These are phyloP conservation scores for Oryzias dopingdopingensis DNA, from an alignment of 2,797 vertebrate genomes.

Conservation along the genomic window DNA sequence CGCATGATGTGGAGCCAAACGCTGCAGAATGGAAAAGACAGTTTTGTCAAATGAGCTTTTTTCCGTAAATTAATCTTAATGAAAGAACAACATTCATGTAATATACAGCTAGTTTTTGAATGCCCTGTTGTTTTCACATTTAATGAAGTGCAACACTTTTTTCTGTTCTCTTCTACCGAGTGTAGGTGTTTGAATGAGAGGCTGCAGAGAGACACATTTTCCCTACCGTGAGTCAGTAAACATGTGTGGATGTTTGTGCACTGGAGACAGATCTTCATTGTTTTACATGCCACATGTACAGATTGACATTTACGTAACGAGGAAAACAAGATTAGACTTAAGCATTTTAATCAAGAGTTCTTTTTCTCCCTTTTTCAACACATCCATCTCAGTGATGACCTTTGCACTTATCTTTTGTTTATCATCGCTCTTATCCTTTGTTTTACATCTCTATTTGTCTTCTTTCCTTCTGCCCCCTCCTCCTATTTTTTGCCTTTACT, in stretches of 20 bases:
- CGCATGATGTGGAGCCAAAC: slow-evolving; percentile 1
- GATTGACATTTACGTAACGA: slow-evolving; percentile 8
- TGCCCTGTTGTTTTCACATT: slow-evolving; percentile 31
- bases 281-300: not conserved
- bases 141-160: slow-evolving; percentile 37
- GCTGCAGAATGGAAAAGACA: not conserved
- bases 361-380: slow-evolving; percentile 41
- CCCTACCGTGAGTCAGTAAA: slow-evolving; percentile 4
- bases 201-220: slow-evolving; percentile 6
- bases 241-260: slow-evolving; percentile 5
- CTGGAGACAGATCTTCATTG: slow-evolving; percentile 8
- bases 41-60: not conserved
- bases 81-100: too few species aligned
- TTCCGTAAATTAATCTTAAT: too few species aligned
- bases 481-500: slow-evolving; percentile 11
- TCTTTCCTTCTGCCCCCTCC: slow-evolving; percentile 8
- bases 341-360: slow-evolving; percentile 17
- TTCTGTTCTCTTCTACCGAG: slow-evolving; percentile 31
- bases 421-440: slow-evolving; percentile 28
- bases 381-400: slow-evolving; percentile 12
- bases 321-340: slow-evolving; percentile 18
- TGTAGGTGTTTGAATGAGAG: slow-evolving; percentile 11
- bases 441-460: slow-evolving; percentile 2
- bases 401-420: slow-evolving; percentile 33
- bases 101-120: slow-evolving; percentile 38